These are phyloP conservation scores for Apis dorsata DNA, from an alignment of 1,140 invertebrate species.

Conservation along the genomic window DNA sequence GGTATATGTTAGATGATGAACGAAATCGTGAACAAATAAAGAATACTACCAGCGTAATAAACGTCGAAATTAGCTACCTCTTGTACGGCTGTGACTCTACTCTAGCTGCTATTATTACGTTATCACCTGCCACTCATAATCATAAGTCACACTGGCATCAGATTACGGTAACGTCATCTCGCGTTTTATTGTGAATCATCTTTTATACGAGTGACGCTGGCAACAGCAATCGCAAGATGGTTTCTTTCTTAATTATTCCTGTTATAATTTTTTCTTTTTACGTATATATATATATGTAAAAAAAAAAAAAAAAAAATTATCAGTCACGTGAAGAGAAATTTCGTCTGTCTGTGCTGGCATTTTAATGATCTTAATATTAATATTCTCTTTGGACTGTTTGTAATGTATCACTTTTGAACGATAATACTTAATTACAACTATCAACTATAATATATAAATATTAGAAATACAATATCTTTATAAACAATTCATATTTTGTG, in stretches of 20 bases:
- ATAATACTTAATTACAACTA: slow-evolving; percentile 9
- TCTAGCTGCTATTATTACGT: slow-evolving; percentile 36
- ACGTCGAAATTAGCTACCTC: background rate
- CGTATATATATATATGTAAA: too few relatives aligned
- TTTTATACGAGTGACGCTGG: background rate
- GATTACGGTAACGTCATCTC: slow-evolving; percentile 59
- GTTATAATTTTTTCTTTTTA: background rate
- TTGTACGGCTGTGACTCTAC: background rate
- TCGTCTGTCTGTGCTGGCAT: background rate
- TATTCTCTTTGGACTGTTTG: background rate
- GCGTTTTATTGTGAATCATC: slow-evolving; percentile 49
- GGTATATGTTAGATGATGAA: background rate
- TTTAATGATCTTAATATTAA: background rate
- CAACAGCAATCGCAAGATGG: background rate
- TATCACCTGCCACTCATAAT: slow-evolving; percentile 55
- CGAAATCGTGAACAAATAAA: background rate
- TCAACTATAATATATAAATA: background rate
- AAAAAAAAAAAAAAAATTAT: background rate
- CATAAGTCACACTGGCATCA: slow-evolving; percentile 18
- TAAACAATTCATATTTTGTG: slow-evolving; percentile 7
- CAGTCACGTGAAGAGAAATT: background rate
- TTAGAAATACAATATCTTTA: background rate
- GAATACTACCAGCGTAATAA: background rate
- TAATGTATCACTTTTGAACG: background rate
- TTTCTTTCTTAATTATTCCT: background rate